These are phyloP conservation scores for Nomada flava DNA, from an alignment of 2,888 invertebrate genomes.

Conservation along the genomic window DNA sequence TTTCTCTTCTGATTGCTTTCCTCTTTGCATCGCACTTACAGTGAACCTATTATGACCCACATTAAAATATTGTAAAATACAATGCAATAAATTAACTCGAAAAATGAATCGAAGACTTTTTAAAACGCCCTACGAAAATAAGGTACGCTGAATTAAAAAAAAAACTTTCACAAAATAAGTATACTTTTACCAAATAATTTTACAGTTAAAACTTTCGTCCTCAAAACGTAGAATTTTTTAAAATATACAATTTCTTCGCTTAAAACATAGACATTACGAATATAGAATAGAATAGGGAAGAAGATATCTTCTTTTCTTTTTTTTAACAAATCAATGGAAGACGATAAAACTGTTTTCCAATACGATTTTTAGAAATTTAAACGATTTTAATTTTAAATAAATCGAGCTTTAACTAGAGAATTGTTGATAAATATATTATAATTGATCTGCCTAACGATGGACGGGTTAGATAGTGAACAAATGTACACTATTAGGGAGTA, in stretches of 20 bases:
- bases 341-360: background rate
- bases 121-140: background rate
- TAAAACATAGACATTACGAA: too few species aligned
- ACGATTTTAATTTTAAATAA: background rate
- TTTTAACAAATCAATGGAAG: background rate
- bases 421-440: background rate
- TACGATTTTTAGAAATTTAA: background rate
- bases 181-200: too few species aligned
- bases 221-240: background rate
- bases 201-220: background rate
- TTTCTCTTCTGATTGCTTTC: background rate
- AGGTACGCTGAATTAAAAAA: too few species aligned
- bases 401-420: background rate
- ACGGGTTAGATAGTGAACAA: background rate
- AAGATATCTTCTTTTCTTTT: too few species aligned
- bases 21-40: background rate
- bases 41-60: background rate
- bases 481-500: conserved; percentile 37
- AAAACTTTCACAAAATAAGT: too few species aligned
- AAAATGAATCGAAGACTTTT: background rate
- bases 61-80: background rate
- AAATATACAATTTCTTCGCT: too few species aligned
- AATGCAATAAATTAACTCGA: background rate
- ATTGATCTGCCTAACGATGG: background rate
- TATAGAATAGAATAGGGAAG: too few species aligned